A percentile compares a stretch with the other conserved stretches of the same genome.
Evolutionary conservation across 2,888 invertebrate genomes (phyloP).

Genomic region (Spodoptera exigua): DNA sequence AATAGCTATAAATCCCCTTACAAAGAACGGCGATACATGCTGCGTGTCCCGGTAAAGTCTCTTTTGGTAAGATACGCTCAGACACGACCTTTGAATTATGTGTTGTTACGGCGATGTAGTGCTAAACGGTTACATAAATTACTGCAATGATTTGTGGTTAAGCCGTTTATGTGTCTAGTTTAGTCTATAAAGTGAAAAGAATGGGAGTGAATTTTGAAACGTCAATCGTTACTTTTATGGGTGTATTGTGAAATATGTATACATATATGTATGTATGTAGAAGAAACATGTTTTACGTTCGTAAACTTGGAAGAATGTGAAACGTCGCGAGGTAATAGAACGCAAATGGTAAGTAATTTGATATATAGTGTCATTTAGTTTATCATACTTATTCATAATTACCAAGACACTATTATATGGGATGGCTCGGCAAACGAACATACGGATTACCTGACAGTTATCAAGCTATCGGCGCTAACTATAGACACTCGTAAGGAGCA

Average conservation of each 20-base stretch:
- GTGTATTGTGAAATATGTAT: slow-evolving; percentile 1
- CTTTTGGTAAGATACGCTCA: slow-evolving; percentile 67
- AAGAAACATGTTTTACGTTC: too few relatives aligned
- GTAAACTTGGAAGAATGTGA: too few relatives aligned
- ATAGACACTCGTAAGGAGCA: too few relatives aligned
- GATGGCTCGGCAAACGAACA: too few relatives aligned
- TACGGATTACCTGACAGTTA: too few relatives aligned
- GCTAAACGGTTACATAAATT: slow-evolving; percentile 68
- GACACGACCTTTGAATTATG: slow-evolving; percentile 71
- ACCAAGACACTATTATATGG: too few relatives aligned
- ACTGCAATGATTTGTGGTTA: slow-evolving; percentile 59
- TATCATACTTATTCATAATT: too few relatives aligned
- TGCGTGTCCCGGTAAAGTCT: slow-evolving; percentile 68
- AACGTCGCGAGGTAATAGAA: too few relatives aligned
- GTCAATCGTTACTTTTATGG: slow-evolving; percentile 1
- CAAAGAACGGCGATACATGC: slow-evolving; percentile 79
- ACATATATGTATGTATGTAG: neutral
- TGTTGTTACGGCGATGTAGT: slow-evolving; percentile 62
- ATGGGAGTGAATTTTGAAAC: slow-evolving; percentile 20
- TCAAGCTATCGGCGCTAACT: too few relatives aligned
- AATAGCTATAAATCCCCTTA: slow-evolving; percentile 84
- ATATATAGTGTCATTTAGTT: too few relatives aligned
- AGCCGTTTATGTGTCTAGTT: slow-evolving; percentile 19
- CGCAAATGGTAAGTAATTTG: too few relatives aligned
- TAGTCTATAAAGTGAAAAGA: slow-evolving; percentile 39